Evolutionary conservation across 2,888 invertebrate species (phyloP), one percentile per base, ranked within the genome.

Genomic region (Caenorhabditis japonica): DNA sequence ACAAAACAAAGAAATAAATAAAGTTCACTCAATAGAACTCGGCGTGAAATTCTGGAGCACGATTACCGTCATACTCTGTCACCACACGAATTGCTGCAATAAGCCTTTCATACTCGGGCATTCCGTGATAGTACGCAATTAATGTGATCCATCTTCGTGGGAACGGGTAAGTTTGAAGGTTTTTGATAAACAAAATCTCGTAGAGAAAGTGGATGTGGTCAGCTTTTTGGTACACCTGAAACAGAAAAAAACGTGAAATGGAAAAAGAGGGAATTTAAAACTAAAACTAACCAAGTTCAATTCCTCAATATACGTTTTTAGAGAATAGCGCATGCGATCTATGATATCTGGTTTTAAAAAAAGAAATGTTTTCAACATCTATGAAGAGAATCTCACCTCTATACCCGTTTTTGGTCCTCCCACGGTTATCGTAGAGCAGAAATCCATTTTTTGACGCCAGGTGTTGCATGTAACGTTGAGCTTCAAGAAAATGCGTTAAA

Each of bases 41-140:
- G 2, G 47, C 39, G 4, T 55, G 15, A 19, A 66, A 66, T 19
- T 66, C 51, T 12, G 66, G 66, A 7, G 66, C 66, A 5, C 30
- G 25, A 19, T 66, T 51, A 3, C 66, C 66, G 25, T 66, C 66
- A 43, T 66, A 66, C 2, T 56, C 66, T 4, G 44, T 66, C 4
- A 66, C 19, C 12, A 66, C 66, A 1, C 66, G 49, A 8, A 66
- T 33, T 0, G 66, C 66, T 4, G 66, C 66, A 3, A 66, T 23
- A 10, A 66, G 34, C 33, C 66, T 56, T n/a, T 66, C 66, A 8
- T 49, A 66, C 19, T 61, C 52, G 4, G 61, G 61, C 51, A 52
- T 52, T 15, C 33, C 33, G 52, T 52, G 44, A 44, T 43, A 34
- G 34, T 43, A 56, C 4, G 66, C 66, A 15, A 66, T 19, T 4